Evolutionary conservation across 92 coral and sea anemone genomes (phyloP).

Genomic region (Phenganax stokvisi): DNA sequence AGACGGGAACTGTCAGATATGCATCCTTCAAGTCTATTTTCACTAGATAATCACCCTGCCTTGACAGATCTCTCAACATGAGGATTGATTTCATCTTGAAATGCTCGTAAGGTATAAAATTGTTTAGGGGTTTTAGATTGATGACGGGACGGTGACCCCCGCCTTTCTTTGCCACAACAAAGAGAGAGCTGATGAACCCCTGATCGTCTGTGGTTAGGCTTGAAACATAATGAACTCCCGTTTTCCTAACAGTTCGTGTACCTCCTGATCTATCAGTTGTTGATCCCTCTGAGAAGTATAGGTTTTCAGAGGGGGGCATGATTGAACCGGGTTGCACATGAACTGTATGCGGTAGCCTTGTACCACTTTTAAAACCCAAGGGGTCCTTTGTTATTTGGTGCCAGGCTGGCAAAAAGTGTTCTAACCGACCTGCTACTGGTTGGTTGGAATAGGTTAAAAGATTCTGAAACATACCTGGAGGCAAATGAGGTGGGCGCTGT

Average conservation of each 20-base stretch:
- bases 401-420: constrained; percentile 38
- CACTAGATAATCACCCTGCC: constrained; percentile 42
- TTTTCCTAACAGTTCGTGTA: constrained; percentile 47
- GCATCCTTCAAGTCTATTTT: constrained; percentile 22
- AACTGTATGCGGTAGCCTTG: constrained; percentile 15
- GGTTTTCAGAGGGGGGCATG: background rate
- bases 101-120: constrained; percentile 51
- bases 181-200: constrained; percentile 48
- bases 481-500: constrained; percentile 10
- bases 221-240: constrained; percentile 48
- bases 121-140: constrained; percentile 49
- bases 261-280: constrained; percentile 55
- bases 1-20: constrained; percentile 37
- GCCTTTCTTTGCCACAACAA: constrained; percentile 48
- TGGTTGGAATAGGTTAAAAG: constrained; percentile 24
- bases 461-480: constrained; percentile 40
- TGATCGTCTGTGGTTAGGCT: constrained; percentile 22
- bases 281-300: constrained; percentile 37
- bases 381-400: constrained; percentile 27
- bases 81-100: constrained; percentile 59
- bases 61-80: constrained; percentile 51
- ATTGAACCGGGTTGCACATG: background rate
- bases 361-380: constrained; percentile 19
- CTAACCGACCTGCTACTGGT: constrained; percentile 46
- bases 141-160: constrained; percentile 53